Evolutionary conservation across 2,888 invertebrate species (phyloP).

Genomic region (Drosophila niveifrons): DNA sequence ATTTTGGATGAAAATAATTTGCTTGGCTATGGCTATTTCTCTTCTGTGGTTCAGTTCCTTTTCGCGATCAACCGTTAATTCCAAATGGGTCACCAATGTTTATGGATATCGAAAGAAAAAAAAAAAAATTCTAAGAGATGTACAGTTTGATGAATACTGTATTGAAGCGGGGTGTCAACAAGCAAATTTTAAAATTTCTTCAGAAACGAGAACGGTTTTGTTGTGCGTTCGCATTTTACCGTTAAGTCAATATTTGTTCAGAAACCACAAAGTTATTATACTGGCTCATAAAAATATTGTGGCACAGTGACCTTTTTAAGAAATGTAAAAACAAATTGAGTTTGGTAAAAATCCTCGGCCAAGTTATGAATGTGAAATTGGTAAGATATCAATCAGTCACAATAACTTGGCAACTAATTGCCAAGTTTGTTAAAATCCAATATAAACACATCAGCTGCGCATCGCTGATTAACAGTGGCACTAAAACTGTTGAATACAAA

Average conservation of each 20-base stretch:
- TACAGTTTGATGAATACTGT: background rate
- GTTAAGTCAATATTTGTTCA: constrained; percentile 34
- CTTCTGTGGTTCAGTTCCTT: background rate
- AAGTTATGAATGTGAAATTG: constrained; percentile 36
- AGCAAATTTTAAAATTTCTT: background rate
- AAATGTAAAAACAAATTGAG: constrained; percentile 41
- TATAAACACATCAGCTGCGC: background rate
- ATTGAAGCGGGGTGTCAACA: background rate
- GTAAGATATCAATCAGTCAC: constrained; percentile 8
- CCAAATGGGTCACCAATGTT: background rate
- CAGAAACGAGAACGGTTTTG: background rate
- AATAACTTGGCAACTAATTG: background rate
- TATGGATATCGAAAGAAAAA: background rate
- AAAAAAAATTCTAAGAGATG: background rate
- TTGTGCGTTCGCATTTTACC: constrained; percentile 20
- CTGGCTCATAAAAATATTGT: constrained; percentile 40
- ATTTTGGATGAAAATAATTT: background rate
- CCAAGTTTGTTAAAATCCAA: background rate
- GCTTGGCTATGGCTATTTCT: background rate
- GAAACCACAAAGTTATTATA: constrained; percentile 26
- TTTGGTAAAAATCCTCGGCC: constrained; percentile 37
- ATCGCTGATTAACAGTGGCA: constrained; percentile 5
- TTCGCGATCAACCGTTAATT: background rate
- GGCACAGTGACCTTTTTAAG: constrained; percentile 58
- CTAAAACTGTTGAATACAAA: constrained; percentile 12